Evolutionary conservation across 2,113 vertebrate species (phyloP), one percentile per base, ranked within the genome.

Genomic region (Hemiprocne comata): DNA sequence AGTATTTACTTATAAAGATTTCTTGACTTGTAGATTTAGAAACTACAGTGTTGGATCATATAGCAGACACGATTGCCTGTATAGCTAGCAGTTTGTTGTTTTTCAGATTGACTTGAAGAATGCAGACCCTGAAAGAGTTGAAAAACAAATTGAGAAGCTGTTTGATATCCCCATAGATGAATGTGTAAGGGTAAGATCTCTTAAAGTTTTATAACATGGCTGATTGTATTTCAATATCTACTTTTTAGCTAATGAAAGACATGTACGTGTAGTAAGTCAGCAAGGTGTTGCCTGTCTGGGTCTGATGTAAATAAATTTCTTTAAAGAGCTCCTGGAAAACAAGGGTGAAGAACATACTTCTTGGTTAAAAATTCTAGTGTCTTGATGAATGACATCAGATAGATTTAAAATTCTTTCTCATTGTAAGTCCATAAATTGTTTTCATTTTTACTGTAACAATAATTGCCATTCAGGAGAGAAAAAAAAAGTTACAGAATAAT

Each of bases 41-140:
- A 93, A 21, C 25, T 66, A 17, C 10, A 23, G 14, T 81, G 54
- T 33, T 93, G 48, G 14, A 24, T 66, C 28, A 12, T 46, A 17
- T 9, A 23, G 24, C 64, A 44, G 26, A 29, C 2, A 0, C 14
- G 11, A 4, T 71, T 61, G 58, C 25, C 48, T 81, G 12, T 65
- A 9, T 85, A 24, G 58, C 67, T 75, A 90, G 38, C 21, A 61
- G 14, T 79, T 67, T 50, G 34, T 73, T 96, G 73, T 94, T 97
- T 95, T 94, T 64, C 87, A 99, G 99, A 99, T 99, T 95, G 99
- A 99, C 96, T 97, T 99, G 89, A 99, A 99, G 98, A 99, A 99
- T 94, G 99, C 99, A 51, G 98, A 99, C 87, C 99, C 99, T 65
- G 98, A 98, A 90, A 97, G 98, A 89, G 99, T 99, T 85, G 99